Base-by-base conservation (phyloP, 2,113 vertebrate genomes). In the Calypte anna region DNA sequence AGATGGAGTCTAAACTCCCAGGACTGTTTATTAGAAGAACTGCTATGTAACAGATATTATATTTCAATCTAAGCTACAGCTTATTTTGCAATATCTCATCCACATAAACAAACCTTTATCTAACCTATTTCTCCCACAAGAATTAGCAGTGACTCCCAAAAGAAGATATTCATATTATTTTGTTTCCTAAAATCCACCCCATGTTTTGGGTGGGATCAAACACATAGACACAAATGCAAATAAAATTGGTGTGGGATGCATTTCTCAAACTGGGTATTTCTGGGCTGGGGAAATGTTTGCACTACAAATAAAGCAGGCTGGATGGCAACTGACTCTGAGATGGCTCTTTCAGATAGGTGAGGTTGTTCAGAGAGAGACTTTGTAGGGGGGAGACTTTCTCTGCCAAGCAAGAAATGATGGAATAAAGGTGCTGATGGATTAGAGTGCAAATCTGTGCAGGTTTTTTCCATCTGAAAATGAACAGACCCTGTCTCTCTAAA, bases 171-270 rank as follows among this genome's bases (percentile, higher is more conserved):
- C 10, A 43, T n/a, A 24, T 50, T n/a, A 7, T 73, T 73, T 83
- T 62, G 14, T 28, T 73, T 62, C 27, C 54, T 61, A 38, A 83
- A 67, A 28, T 14, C 18, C 33, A 73, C 30, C 0, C 0, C 9
- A 11, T 0, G 0, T 84, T 43, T 62, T 9, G 10, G 30, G 5
- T 62, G 16, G 28, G 22, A 61, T 31, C 22, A 61, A 61, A 27
- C 0, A 1, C 27, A 23, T 24, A 67, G 59, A 20, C 18, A 54
- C 7, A 78, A 36, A 24, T 61, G 25, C 9, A 9, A 28, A 50
- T n/a, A 22, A 73, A 67, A 73, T 43, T 43, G 4, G 3, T 8
- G 40, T 67, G 48, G 59, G 54, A n/a, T 38, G 18, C 15, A 7
- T 67, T 62, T 67, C 54, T 67, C 25, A 50, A 43, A 59, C 13